Evolutionary conservation across 35 echinoderm and acorn worm genomes (phyloP), one percentile per base, ranked within the genome.

Genomic region (Ptychodera flava): DNA sequence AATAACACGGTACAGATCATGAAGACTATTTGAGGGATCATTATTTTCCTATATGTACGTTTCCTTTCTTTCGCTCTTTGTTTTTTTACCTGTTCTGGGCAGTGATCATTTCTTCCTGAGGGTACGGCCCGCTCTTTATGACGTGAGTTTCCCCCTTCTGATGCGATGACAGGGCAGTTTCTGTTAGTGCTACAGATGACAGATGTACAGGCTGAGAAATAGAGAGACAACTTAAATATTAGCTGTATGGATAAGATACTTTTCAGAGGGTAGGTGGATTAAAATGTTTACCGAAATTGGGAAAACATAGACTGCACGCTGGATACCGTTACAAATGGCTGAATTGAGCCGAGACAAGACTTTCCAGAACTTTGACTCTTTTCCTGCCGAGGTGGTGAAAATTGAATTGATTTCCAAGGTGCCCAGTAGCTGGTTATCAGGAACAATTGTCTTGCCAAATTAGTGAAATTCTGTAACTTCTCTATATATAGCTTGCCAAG

Each of bases 81-180:
- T 83, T 22, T 0, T 22, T 37, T 32, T 85, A 94, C 92, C 92
- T 90, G 35, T 94, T 94, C 85, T 94, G 88, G 52, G 85, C 80
- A 35, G 86, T 90, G 6, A 94, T 76, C 32, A 85, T 81, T 84
- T 90, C 86, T 27, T 84, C 37, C 38, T 94, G 92, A 37, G 88
- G 89, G 34, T 78, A 82, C 83, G 92, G 92, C 28, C 88, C 89
- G 32, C 89, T 86, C n/a, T 88, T 94, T 31, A 94, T 79, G 16
- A 81, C 30, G 1, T 79, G 81, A 78, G 45, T 64, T 64, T 94
- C 88, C 28, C 90, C 88, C 77, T 81, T 88, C 78, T 87, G 88
- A 33, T 94, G 92, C 34, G 85, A 91, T 1, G 89, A 90, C 15
- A 94, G 82, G 1, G 90, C 79, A 77, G 87, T 90, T 77, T 94